These are phyloP conservation scores for Lates japonicus DNA, from an alignment of 2,797 vertebrate species.

Conservation along the genomic window DNA sequence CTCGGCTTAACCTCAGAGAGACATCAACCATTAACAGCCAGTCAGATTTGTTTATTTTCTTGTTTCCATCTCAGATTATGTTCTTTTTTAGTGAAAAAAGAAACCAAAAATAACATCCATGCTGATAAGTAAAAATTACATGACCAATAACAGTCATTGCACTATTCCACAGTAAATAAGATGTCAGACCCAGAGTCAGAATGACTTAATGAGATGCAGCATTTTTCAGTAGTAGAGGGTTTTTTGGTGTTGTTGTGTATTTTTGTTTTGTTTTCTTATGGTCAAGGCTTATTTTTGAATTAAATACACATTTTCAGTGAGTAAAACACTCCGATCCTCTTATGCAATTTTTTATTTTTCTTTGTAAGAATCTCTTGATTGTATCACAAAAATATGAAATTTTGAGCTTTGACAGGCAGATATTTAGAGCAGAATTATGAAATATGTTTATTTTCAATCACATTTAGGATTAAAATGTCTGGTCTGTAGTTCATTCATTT, in stretches of 20 bases:
- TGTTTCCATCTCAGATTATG: constrained; percentile 24
- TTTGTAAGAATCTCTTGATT: neutral
- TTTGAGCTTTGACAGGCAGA: neutral
- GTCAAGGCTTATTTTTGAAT: neutral
- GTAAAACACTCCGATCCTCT: neutral
- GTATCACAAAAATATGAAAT: neutral
- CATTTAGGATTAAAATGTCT: neutral
- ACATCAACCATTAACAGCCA: constrained; percentile 4
- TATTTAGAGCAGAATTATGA: neutral
- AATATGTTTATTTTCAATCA: neutral
- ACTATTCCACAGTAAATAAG: neutral
- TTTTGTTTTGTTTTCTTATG: neutral
- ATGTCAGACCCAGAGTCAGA: neutral
- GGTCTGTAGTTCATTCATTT: neutral
- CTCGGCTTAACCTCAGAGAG: constrained; percentile 3
- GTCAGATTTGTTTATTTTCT: constrained; percentile 5
- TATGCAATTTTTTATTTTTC: neutral
- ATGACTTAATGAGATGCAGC: neutral
- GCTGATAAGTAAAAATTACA: constrained; percentile 5
- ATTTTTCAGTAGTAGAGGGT: no score
- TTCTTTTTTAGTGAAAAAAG: constrained; percentile 4
- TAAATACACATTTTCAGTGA: neutral
- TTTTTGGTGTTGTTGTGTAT: no score
- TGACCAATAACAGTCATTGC: no score
- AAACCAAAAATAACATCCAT: neutral